Evolutionary conservation across 2,113 vertebrate genomes (phyloP), one percentile per base, ranked within the genome.

Genomic region (Deroptyus accipitrinus): DNA sequence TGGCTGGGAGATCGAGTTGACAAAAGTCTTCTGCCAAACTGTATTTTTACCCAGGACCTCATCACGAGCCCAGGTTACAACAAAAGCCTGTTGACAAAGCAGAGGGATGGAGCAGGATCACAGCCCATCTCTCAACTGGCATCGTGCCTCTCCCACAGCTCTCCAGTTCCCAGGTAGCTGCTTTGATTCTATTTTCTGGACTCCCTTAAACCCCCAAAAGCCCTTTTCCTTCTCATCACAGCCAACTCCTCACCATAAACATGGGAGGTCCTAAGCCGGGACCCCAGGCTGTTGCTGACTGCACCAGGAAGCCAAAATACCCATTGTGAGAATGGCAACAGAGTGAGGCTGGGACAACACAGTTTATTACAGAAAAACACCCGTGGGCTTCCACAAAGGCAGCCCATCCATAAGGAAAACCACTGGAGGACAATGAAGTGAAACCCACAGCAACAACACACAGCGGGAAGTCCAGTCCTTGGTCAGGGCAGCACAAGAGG

Each of bases 301-400:
- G 59, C 39, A 28, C 19, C 35, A 24, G 24, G 18, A 42, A 74
- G 77, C 59, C 82, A 61, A 82, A 41, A 66, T 2, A 5, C n/a
- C 62, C 62, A 1, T 0, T 2, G 59, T 17, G 63, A 90, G 61
- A 73, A 63, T 1, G 33, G 63, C 39, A 31, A 61, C 7, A 10
- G 66, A 27, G 62, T 31, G 4, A 1, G 63, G 74, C 48, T 83
- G 73, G n/a, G 92, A 90, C 94, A 92, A 64, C 75, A 51, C 11
- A 7, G 44, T 97, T 97, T 97, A 97, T 96, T 96, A 69, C 5
- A 67, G 91, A 90, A 84, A 64, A 94, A 75, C 83, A 81, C 62
- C 95, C 22, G 13, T 77, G 83, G 66, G 51, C n/a, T 69, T 39
- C 35, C 76, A 49, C 23, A 18, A 63, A n/a, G 24, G 51, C 83